These are phyloP conservation scores for Aspidapion aeneum DNA, from an alignment of 2,888 invertebrate species.

Conservation along the genomic window DNA sequence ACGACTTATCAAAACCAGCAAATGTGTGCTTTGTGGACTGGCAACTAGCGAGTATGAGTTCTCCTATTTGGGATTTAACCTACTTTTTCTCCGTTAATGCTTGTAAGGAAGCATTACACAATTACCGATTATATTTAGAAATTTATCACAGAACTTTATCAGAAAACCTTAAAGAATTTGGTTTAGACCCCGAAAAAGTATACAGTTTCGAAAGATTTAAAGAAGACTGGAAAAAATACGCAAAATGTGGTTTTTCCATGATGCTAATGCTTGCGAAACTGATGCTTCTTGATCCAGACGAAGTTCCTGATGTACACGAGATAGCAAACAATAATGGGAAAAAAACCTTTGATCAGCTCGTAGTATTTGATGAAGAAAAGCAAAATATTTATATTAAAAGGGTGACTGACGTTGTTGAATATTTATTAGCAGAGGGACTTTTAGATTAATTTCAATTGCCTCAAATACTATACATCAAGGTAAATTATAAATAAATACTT, in stretches of 20 bases:
- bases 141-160: conserved; percentile 31
- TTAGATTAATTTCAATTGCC: no score
- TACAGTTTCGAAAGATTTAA: conserved; percentile 17
- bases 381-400: no score
- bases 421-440: no score
- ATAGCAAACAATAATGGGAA: no score
- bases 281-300: no score
- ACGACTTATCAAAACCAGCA: conserved; percentile 22
- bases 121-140: conserved; percentile 27
- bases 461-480: no score
- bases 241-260: conserved; percentile 15
- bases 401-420: no score
- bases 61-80: conserved; percentile 32
- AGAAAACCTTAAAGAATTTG: conserved; percentile 27
- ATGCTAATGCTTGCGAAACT: no score
- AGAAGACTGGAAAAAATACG: conserved; percentile 11
- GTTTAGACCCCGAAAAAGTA: conserved; percentile 29
- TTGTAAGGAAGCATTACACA: conserved; percentile 24
- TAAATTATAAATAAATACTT: no score
- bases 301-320: no score
- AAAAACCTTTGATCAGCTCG: no score
- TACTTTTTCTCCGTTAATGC: conserved; percentile 31
- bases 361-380: no score
- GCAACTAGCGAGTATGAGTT: conserved; percentile 30
- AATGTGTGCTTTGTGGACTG: conserved; percentile 33